Percentiles rank a stretch among this genome's conserved stretches.
These are phyloP conservation scores for Neoscelio sp. DNA, from an alignment of 2,888 invertebrate species.

Conservation along the genomic window DNA sequence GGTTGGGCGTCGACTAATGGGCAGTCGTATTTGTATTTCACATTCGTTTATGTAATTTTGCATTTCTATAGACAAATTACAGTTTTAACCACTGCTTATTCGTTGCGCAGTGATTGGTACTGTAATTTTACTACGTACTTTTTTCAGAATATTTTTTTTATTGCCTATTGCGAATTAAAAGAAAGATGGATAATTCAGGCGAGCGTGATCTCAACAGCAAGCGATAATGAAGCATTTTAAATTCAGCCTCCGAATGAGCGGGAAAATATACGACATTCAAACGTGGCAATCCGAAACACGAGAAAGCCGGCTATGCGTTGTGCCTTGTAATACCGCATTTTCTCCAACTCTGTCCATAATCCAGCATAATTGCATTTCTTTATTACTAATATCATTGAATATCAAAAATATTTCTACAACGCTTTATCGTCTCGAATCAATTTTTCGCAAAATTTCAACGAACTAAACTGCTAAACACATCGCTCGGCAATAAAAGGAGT, in stretches of 20 bases:
- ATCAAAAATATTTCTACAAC: not conserved
- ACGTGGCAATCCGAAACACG: constrained; percentile 48
- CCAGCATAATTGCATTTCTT: constrained; percentile 28
- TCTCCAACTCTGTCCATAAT: constrained; percentile 11
- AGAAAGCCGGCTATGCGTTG: constrained; percentile 32
- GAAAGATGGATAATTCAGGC: constrained; percentile 46
- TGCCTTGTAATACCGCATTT: constrained; percentile 30
- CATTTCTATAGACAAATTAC: too few species aligned
- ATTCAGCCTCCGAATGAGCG: constrained; percentile 64
- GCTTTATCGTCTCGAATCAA: not conserved
- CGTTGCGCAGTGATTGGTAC: too few species aligned
- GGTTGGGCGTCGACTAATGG: too few species aligned
- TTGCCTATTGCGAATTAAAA: constrained; percentile 36
- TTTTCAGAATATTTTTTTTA: too few species aligned
- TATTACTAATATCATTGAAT: constrained; percentile 5
- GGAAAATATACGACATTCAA: constrained; percentile 63
- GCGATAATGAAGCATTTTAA: constrained; percentile 64
- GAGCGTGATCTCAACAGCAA: constrained; percentile 42
- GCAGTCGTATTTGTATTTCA: too few species aligned
- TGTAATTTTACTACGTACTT: too few species aligned
- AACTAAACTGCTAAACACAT: too few species aligned
- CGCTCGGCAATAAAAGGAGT: not conserved
- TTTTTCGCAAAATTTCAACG: too few species aligned
- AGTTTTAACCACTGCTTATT: too few species aligned
- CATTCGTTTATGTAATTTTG: too few species aligned